phyloP scores from a whole-genome alignment of 1,140 invertebrate genomes.

The Homarus americanus region DNA sequence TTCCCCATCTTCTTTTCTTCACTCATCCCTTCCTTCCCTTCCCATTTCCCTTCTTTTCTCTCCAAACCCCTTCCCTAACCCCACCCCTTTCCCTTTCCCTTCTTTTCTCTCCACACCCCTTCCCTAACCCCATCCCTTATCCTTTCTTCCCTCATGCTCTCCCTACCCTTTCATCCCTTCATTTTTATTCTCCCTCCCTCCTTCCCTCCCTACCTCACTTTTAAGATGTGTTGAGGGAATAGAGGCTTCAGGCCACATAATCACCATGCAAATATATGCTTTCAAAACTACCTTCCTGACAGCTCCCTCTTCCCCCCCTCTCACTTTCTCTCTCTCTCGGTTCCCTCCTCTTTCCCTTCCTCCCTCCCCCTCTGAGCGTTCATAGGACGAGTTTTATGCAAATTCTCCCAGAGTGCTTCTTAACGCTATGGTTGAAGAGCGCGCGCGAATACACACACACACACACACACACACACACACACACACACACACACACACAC shows the following conservation, averaged over 20 bases:
- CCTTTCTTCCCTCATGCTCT: neutral
- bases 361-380: neutral
- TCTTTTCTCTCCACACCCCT: neutral
- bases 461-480: too few species aligned
- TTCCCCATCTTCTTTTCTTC: too few species aligned
- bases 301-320: neutral
- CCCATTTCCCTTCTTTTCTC: neutral
- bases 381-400: too few species aligned
- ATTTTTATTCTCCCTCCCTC: neutral
- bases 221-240: too few species aligned
- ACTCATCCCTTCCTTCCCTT: neutral
- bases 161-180: neutral
- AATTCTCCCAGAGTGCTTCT: too few species aligned
- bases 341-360: neutral
- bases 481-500: too few species aligned
- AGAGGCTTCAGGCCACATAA: too few species aligned
- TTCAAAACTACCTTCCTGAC: too few species aligned
- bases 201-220: neutral
- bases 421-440: too few species aligned
- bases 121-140: too few species aligned
- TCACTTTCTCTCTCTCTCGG: neutral
- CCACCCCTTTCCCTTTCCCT: neutral
- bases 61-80: neutral
- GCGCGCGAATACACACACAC: too few species aligned
- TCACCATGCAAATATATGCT: too few species aligned